phyloP scores from a whole-genome alignment of 2,888 invertebrate species.

The Brachynemurus nebulosus region DNA sequence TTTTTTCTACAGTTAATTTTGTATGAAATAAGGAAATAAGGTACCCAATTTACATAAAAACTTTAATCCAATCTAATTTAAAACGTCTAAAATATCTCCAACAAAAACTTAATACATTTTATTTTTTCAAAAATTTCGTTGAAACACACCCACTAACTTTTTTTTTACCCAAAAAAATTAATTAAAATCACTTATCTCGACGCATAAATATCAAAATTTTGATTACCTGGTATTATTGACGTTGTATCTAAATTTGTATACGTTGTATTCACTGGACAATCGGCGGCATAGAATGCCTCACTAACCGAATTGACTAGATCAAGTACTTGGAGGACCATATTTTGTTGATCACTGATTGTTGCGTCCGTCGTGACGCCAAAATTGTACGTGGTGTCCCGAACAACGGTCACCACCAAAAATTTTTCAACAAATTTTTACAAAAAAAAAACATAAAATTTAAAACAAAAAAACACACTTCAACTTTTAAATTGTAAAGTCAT shows the following conservation, averaged over 20 bases:
- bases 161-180: not conserved
- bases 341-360: conserved; percentile 11
- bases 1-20: too few relatives aligned
- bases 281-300: conserved; percentile 58
- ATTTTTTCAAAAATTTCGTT: too few relatives aligned
- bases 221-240: conserved; percentile 6
- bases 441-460: too few relatives aligned
- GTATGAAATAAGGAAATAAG: too few relatives aligned
- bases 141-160: too few relatives aligned
- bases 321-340: conserved; percentile 64
- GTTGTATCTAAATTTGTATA: conserved; percentile 30
- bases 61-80: too few relatives aligned
- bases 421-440: not conserved
- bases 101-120: too few relatives aligned
- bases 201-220: not conserved
- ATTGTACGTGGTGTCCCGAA: not conserved
- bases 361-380: conserved; percentile 12
- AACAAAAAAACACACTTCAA: too few relatives aligned
- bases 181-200: not conserved
- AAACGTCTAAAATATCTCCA: too few relatives aligned
- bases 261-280: conserved; percentile 31
- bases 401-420: not conserved
- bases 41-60: too few relatives aligned
- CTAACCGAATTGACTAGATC: conserved; percentile 44
- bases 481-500: too few relatives aligned